Percentiles rank a stretch among this genome's conserved stretches.
These are phyloP conservation scores for Netelia fuscicornis DNA, from an alignment of 2,888 invertebrate species.

Conservation along the genomic window DNA sequence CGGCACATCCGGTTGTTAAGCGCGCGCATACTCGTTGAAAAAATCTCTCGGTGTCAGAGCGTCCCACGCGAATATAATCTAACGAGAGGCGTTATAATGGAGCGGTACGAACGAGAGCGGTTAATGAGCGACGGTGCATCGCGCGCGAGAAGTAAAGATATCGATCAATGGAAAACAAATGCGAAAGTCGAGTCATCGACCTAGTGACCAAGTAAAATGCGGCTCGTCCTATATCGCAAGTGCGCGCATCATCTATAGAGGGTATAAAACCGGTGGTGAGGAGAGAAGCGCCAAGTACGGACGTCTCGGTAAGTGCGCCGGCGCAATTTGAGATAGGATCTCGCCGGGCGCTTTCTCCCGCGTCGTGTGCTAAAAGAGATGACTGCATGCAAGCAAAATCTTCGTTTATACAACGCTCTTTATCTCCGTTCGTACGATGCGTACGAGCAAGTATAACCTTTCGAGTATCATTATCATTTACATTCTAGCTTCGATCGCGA, in stretches of 20 bases:
- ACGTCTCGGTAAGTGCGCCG: constrained; percentile 55
- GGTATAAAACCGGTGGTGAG: constrained; percentile 16
- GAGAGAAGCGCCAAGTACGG: constrained; percentile 19
- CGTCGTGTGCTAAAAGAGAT: constrained; percentile 46
- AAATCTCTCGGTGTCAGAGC: neutral
- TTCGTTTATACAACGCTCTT: constrained; percentile 4
- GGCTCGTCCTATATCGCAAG: constrained; percentile 10
- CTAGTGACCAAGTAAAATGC: constrained; percentile 70
- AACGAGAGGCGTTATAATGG: neutral
- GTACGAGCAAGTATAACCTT: no score
- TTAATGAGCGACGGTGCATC: constrained; percentile 25
- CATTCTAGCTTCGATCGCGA: no score
- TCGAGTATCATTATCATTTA: no score
- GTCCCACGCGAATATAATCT: constrained; percentile 24
- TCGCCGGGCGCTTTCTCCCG: constrained; percentile 68
- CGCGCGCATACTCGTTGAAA: neutral
- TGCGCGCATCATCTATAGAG: constrained; percentile 26
- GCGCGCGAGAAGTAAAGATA: constrained; percentile 20
- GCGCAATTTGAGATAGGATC: constrained; percentile 63
- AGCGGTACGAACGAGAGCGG: neutral
- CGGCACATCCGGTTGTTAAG: no score
- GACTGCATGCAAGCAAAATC: neutral
- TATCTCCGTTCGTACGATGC: neutral
- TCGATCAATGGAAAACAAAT: constrained; percentile 41
- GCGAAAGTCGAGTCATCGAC: constrained; percentile 64